A percentile compares a stretch with the other conserved stretches of the same genome.
Evolutionary conservation across 2,888 invertebrate genomes (phyloP).

Genomic region (Anagyrus pseudococci): DNA sequence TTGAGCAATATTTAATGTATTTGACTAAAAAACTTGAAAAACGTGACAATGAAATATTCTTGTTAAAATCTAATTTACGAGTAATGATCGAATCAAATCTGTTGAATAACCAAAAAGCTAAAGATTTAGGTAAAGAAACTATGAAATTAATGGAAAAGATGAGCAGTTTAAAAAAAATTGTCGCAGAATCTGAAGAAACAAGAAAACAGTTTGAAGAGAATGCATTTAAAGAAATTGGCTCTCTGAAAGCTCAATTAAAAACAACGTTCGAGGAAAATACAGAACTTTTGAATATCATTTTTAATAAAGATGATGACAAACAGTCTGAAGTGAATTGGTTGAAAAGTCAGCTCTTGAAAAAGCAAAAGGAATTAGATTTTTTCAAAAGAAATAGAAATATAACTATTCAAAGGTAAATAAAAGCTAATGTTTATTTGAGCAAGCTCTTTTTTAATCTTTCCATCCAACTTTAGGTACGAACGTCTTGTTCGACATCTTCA

Average conservation of each 20-base stretch:
- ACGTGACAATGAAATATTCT: slow-evolving; percentile 44
- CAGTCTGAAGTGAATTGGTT: slow-evolving; percentile 45
- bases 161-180: slow-evolving; percentile 41
- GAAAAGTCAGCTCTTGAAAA: slow-evolving; percentile 44
- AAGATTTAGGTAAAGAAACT: slow-evolving; percentile 44
- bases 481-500: slow-evolving; percentile 46
- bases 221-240: slow-evolving; percentile 43
- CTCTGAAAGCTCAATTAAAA: slow-evolving; percentile 41
- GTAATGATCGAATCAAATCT: slow-evolving; percentile 40
- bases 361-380: slow-evolving; percentile 45
- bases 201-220: slow-evolving; percentile 44
- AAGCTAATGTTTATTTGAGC: too few relatives aligned
- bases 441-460: background rate
- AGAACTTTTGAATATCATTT: slow-evolving; percentile 43
- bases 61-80: slow-evolving; percentile 41
- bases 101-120: slow-evolving; percentile 42
- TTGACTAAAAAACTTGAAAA: slow-evolving; percentile 42
- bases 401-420: slow-evolving; percentile 47
- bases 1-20: slow-evolving; percentile 44
- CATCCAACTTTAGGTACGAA: slow-evolving; percentile 43
- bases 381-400: slow-evolving; percentile 47
- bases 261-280: slow-evolving; percentile 47
- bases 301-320: slow-evolving; percentile 41
- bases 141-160: slow-evolving; percentile 42
- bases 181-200: slow-evolving; percentile 43